Base-by-base conservation (phyloP, 2,113 vertebrate genomes). In the Laticauda colubrina region DNA sequence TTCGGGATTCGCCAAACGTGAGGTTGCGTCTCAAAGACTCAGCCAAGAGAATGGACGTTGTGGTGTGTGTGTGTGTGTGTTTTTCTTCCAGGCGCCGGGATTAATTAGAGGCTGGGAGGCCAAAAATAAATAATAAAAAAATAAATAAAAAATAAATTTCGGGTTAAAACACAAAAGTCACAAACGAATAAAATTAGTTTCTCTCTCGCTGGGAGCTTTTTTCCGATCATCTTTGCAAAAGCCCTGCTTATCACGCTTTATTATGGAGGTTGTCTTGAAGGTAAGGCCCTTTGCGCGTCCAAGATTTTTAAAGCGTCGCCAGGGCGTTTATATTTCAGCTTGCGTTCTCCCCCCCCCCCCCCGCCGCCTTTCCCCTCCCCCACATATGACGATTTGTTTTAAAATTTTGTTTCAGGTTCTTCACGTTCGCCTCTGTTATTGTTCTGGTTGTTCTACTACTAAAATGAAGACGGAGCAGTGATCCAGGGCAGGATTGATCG, bases 261-360 rank as follows among this genome's bases (percentile, higher is more conserved):
- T 69, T 34, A 18, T 15, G n/a, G 64, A 75, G 64, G n/a, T 0
- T 18, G 29, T 75, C 14, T 18, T 18, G 64, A 18, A 75, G 64
- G n/a, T 18, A n/a, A 75, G 64, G 64, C n/a, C 64, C 64, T n/a
- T 15, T 5, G n/a, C 64, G 64, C n/a, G 4, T 75, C 14, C n/a
- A 75, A 75, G 64, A 18, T 34, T 75, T 75, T 75, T 75, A 5
- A 57, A 75, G 69, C 69, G 18, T 39, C 26, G 4, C 69, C n/a
- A 3, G 2, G n/a, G n/a, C 15, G n/a, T 39, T 75, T 6, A 39
- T 6, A 18, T 75, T 75, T 75, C n/a, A 75, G 34, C 18, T 75
- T 69, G 29, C 29, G 18, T n/a, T 0, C 29, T 4, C 4, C 29
- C 12, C 12, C 5, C 29, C 2, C 29, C 2, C 0, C 29, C 12